Evolutionary conservation across 2,113 vertebrate genomes (phyloP).

Genomic region (Laticauda colubrina): DNA sequence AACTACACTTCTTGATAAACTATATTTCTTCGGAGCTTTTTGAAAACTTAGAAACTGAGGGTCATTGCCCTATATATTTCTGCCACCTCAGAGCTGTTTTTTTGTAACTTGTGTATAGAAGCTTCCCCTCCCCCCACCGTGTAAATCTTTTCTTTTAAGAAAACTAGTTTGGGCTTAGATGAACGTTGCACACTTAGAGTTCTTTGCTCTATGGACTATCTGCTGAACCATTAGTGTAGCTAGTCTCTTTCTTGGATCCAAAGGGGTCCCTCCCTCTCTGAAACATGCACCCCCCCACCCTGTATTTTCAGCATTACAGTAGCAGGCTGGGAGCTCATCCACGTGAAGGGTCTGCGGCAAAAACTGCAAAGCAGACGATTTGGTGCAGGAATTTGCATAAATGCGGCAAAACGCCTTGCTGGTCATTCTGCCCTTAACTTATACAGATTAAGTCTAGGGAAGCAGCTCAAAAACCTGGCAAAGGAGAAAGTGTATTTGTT

Average conservation of each 20-base stretch:
- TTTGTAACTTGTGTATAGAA: neutral
- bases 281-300: neutral
- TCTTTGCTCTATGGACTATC: neutral
- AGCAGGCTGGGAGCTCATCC: slow-evolving; percentile 27
- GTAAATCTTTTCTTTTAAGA: neutral
- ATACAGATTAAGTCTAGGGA: fast-evolving
- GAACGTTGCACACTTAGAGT: neutral
- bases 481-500: too few species aligned
- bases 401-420: neutral
- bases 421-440: neutral
- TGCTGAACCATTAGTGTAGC: neutral
- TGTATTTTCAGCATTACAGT: neutral
- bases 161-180: neutral
- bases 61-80: neutral
- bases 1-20: neutral
- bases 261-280: neutral
- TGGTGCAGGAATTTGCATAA: slow-evolving; percentile 55
- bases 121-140: neutral
- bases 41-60: neutral
- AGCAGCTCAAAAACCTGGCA: neutral
- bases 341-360: slow-evolving; percentile 32
- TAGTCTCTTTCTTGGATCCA: neutral
- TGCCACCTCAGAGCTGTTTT: neutral
- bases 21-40: neutral
- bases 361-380: slow-evolving; percentile 35